These are phyloP conservation scores for Malurus leucopterus DNA, from an alignment of 2,797 vertebrate species.

Conservation along the genomic window DNA sequence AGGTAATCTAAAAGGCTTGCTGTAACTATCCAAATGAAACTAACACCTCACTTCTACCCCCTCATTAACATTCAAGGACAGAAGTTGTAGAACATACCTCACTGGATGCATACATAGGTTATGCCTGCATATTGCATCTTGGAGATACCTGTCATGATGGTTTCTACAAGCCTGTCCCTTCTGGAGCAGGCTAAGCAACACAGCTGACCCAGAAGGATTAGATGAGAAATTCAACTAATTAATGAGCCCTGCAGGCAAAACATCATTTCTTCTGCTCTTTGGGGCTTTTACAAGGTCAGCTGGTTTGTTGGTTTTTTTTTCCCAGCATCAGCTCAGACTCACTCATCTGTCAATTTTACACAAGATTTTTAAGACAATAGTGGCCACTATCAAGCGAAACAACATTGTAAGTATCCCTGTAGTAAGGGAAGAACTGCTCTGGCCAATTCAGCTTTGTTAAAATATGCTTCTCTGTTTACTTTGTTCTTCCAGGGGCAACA, in stretches of 20 bases:
- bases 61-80: neutral
- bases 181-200: constrained; percentile 8
- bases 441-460: neutral
- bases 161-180: constrained; percentile 14
- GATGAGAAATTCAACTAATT: constrained; percentile 53
- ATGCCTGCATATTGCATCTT: neutral
- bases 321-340: constrained; percentile 12
- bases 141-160: neutral
- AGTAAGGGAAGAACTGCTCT: neutral
- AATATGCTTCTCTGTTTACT: neutral
- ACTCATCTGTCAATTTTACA: constrained; percentile 13
- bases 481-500: neutral
- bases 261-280: constrained; percentile 44
- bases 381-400: neutral
- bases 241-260: constrained; percentile 44
- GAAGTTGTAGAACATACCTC: neutral
- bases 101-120: neutral
- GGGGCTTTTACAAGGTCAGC: constrained; percentile 47
- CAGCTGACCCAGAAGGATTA: constrained; percentile 43
- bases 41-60: neutral
- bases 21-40: neutral
- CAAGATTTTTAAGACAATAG: constrained; percentile 7
- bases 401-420: neutral
- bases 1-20: neutral
- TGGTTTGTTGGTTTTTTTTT: neutral